phyloP scores from a whole-genome alignment of 2,888 invertebrate genomes.

The Dioctria rufipes region DNA sequence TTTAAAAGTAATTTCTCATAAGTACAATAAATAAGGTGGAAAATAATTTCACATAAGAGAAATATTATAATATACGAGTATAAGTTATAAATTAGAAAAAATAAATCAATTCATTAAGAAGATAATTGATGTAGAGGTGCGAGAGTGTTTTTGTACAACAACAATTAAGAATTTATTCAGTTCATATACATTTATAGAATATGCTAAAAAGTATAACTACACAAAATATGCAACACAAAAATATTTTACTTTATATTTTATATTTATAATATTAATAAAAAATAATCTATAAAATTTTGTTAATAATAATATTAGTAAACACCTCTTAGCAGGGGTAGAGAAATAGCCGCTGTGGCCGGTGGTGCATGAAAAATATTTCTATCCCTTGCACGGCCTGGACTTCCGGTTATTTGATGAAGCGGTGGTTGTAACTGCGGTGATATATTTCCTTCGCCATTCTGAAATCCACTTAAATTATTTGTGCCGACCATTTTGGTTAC shows the following conservation, averaged over 20 bases:
- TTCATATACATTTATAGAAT: constrained; percentile 1
- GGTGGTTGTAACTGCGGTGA: constrained; percentile 64
- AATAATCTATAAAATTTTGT: not conserved
- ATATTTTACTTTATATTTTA: constrained; percentile 11
- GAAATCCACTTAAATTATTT: constrained; percentile 29
- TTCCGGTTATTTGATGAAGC: constrained; percentile 69
- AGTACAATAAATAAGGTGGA: too few relatives aligned
- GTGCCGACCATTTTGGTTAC: constrained; percentile 54
- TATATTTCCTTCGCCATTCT: constrained; percentile 57
- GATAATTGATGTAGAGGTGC: too few relatives aligned
- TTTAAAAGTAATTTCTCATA: too few relatives aligned
- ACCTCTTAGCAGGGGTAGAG: constrained; percentile 71
- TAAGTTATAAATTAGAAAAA: too few relatives aligned
- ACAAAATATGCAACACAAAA: constrained; percentile 32
- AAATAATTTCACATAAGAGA: too few relatives aligned
- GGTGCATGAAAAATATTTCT: constrained; percentile 70
- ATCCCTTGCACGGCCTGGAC: constrained; percentile 71
- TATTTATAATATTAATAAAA: not conserved
- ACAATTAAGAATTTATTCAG: too few relatives aligned
- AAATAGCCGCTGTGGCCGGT: constrained; percentile 67
- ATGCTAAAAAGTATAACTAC: not conserved
- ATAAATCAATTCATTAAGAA: too few relatives aligned
- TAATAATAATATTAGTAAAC: constrained; percentile 19
- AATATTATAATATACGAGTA: too few relatives aligned
- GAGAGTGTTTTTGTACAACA: too few relatives aligned